phyloP scores from a whole-genome alignment of 2,888 invertebrate genomes.

The Parnassius apollo region DNA sequence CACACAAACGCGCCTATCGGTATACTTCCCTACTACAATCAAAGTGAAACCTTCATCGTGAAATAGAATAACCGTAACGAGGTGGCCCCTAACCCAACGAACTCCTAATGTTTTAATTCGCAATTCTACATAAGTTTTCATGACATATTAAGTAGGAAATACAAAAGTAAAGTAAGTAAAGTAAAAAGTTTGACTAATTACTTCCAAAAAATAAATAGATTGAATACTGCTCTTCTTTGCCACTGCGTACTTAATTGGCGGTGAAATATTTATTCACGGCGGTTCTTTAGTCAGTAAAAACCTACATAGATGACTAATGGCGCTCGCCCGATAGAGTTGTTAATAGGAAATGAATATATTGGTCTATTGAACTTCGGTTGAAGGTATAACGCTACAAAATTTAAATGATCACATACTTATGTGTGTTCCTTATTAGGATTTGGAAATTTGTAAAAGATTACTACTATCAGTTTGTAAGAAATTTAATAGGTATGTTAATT shows the following conservation, averaged over 20 bases:
- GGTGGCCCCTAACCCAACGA: too few relatives aligned
- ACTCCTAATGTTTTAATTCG: too few relatives aligned
- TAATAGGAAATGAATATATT: slow-evolving; percentile 43
- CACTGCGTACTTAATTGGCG: slow-evolving; percentile 28
- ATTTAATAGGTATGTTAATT: slow-evolving; percentile 12
- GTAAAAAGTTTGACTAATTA: too few relatives aligned
- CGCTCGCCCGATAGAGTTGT: slow-evolving; percentile 38
- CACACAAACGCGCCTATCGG: too few relatives aligned
- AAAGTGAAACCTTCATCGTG: too few relatives aligned
- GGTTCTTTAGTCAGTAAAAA: slow-evolving; percentile 35
- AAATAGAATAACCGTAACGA: too few relatives aligned
- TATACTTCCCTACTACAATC: too few relatives aligned
- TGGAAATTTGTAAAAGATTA: slow-evolving; percentile 14
- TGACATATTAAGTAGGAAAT: too few relatives aligned
- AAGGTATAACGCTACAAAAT: slow-evolving; percentile 19
- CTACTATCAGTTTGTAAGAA: slow-evolving; percentile 19
- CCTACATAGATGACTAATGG: slow-evolving; percentile 46
- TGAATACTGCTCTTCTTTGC: slow-evolving; percentile 14
- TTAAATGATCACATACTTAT: slow-evolving; percentile 7
- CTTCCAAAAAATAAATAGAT: neutral
- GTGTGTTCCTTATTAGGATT: slow-evolving; percentile 9
- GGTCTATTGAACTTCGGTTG: slow-evolving; percentile 42
- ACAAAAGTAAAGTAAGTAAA: too few relatives aligned
- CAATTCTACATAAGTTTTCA: too few relatives aligned
- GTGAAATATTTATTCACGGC: slow-evolving; percentile 30